A percentile compares a stretch with the other conserved stretches of the same genome.
phyloP scores from a whole-genome alignment of 1,140 invertebrate genomes.

The Ditylenchus dipsaci region DNA sequence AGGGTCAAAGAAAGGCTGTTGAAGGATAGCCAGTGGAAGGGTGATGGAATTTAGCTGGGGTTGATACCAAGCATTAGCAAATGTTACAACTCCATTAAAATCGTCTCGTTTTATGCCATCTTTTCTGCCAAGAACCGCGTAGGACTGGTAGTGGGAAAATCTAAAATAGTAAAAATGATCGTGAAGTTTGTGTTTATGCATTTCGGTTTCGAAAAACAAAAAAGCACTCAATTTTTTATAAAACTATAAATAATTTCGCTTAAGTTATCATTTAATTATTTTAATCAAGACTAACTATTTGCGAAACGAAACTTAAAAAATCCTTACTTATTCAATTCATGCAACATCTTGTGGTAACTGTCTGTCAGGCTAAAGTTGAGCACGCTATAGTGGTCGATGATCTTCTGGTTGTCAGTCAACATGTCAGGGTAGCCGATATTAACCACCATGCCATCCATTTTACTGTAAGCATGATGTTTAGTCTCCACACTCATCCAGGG shows the following conservation, averaged over 20 bases:
- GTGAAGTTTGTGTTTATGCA: no score
- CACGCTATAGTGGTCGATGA: background rate
- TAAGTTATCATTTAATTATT: no score
- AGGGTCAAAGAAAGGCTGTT: conserved; percentile 64
- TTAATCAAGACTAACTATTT: no score
- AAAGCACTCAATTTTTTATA: no score
- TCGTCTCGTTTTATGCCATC: conserved; percentile 58
- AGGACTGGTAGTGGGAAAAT: no score
- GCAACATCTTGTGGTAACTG: background rate
- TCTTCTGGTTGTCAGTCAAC: background rate
- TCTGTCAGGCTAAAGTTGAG: background rate
- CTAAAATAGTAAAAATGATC: no score
- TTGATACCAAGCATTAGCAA: conserved; percentile 66
- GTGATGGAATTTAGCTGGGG: conserved; percentile 35
- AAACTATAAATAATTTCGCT: no score
- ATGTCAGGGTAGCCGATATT: background rate
- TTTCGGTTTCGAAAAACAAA: no score
- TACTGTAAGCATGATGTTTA: conserved; percentile 17
- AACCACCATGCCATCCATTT: background rate
- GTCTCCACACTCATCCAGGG: conserved; percentile 45
- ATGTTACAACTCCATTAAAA: conserved; percentile 60
- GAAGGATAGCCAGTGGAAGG: conserved; percentile 37
- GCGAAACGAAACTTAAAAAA: no score
- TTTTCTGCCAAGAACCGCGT: no score
- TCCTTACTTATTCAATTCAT: no score